phyloP scores from a whole-genome alignment of 2,797 vertebrate genomes.

The Momotus momota region DNA sequence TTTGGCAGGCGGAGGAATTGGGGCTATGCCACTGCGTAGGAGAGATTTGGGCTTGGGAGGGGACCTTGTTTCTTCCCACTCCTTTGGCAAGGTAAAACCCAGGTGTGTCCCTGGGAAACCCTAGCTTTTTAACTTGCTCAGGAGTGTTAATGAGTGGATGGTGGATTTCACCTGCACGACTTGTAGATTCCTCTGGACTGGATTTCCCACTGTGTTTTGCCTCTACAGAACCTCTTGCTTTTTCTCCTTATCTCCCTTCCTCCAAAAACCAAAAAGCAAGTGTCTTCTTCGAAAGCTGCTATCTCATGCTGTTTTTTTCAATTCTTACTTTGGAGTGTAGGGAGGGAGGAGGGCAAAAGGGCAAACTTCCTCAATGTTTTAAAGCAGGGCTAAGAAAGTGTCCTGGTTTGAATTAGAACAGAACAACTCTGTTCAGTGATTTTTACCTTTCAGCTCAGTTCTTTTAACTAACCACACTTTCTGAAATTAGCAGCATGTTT shows the following conservation, averaged over 20 bases:
- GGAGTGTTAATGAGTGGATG: background rate
- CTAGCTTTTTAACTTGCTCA: conserved; percentile 15
- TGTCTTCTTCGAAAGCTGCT: background rate
- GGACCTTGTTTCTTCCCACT: conserved; percentile 63
- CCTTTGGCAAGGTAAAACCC: conserved; percentile 41
- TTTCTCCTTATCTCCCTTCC: background rate
- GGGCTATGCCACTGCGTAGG: conserved; percentile 31
- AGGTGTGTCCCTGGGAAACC: conserved; percentile 69
- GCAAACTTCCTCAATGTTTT: conserved; percentile 7
- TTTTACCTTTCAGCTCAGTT: too few species aligned
- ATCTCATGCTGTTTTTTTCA: background rate
- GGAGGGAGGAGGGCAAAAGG: conserved; percentile 3
- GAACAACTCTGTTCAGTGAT: too few species aligned
- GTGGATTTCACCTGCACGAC: conserved; percentile 34
- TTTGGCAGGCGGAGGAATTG: background rate
- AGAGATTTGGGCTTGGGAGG: conserved; percentile 55
- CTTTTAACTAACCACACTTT: too few species aligned
- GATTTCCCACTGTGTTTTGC: background rate
- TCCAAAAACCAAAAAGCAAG: background rate
- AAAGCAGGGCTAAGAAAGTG: background rate
- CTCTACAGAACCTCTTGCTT: background rate
- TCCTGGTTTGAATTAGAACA: too few species aligned
- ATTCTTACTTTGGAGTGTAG: background rate
- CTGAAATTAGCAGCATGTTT: too few species aligned
- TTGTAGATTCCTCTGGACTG: background rate